Evolutionary conservation across 2,888 invertebrate species (phyloP), one percentile per base, ranked within the genome.

Genomic region (Polydrusus cervinus): DNA sequence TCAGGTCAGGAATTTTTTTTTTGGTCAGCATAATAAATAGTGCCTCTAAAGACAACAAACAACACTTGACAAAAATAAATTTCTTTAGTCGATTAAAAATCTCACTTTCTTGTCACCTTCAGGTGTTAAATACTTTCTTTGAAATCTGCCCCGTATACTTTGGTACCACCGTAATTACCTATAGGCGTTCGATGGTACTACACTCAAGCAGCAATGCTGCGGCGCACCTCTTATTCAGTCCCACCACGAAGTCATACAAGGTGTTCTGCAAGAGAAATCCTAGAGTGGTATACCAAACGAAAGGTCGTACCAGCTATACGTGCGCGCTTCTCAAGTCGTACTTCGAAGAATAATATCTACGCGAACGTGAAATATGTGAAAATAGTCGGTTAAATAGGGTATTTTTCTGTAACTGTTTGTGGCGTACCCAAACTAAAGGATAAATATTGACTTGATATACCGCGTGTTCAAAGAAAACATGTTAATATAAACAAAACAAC

Each of bases 231-330:
- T 72, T 64, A 30, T 61, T 70, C 34, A 65, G 47, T 45, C 45
- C 70, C 70, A 20, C 70, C 70, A 38, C 38, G 43, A 14, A 14
- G n/a, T 25, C 64, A 25, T 38, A 51, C 66, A 66, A 66, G 75
- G 75, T 75, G 61, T 75, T 71, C 75, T 67, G 71, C 70, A 75
- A 75, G 71, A 75, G 71, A 75, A 65, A 75, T 57, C 71, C 66
- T 61, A 20, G 62, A 57, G 47, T 16, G 65, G 57, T 66, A 34
- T 34, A 60, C 47, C 45, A 71, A 64, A 47, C 71, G 73, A 73
- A 68, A 73, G 68, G 67, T 62, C 40, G 73, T 68, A 47, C 64
- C 47, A 64, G 64, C 30, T 10, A 25, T 45, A 47, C 64, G 45
- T 9, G 40, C 14, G 62, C 25, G 11, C 30, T 30, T 30, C 45